A percentile compares a stretch with the other conserved stretches of the same genome.
Evolutionary conservation across 1,140 invertebrate genomes (phyloP).

Genomic region (Caenorhabditis inopinata): DNA sequence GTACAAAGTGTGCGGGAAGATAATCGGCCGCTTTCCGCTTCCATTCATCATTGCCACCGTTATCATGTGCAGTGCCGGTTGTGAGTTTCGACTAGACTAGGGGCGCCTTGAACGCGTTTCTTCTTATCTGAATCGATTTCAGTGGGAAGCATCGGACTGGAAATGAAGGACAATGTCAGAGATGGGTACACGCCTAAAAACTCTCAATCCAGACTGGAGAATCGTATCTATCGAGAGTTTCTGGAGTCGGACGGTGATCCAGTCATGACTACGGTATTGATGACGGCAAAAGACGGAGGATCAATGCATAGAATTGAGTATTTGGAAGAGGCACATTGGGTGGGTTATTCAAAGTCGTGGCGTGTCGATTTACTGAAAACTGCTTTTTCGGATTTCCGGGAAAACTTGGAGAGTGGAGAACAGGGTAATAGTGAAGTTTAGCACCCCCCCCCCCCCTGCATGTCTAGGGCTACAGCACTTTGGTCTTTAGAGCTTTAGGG

Average conservation of each 20-base stretch:
- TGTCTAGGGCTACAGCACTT: too few species aligned
- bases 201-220: constrained; percentile 57
- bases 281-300: constrained; percentile 49
- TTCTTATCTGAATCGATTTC: constrained; percentile 10
- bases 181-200: constrained; percentile 56
- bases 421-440: too few species aligned
- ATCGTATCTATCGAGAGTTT: constrained; percentile 57
- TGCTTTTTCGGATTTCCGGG: too few species aligned
- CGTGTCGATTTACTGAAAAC: too few species aligned
- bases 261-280: constrained; percentile 46
- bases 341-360: too few species aligned
- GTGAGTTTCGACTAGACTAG: neutral
- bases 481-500: too few species aligned
- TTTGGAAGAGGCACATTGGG: constrained; percentile 53
- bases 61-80: neutral
- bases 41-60: neutral
- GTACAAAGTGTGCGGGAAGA: neutral
- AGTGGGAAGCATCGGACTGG: constrained; percentile 54
- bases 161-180: constrained; percentile 50
- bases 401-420: too few species aligned
- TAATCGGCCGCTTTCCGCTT: neutral
- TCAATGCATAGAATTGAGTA: constrained; percentile 51
- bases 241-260: constrained; percentile 51
- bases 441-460: too few species aligned
- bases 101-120: neutral